These are phyloP conservation scores for Physocephala rufipes DNA, from an alignment of 2,888 invertebrate genomes.

Conservation along the genomic window DNA sequence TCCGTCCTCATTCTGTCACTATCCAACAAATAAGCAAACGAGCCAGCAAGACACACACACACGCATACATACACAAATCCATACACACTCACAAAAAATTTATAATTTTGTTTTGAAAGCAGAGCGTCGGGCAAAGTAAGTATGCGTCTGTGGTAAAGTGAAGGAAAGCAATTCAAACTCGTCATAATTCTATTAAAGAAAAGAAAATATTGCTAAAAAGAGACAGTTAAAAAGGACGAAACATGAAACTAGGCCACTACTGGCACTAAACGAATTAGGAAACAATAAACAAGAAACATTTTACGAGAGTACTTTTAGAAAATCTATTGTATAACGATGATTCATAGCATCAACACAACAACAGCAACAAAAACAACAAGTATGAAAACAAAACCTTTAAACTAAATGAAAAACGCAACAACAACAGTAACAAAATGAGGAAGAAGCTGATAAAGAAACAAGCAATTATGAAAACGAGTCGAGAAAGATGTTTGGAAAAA, in stretches of 20 bases:
- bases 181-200: slow-evolving; percentile 31
- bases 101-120: slow-evolving; percentile 10
- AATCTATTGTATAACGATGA: not conserved
- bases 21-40: not conserved
- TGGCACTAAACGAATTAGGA: slow-evolving; percentile 16
- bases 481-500: not conserved
- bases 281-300: slow-evolving; percentile 20
- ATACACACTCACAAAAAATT: slow-evolving; percentile 22
- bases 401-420: not conserved
- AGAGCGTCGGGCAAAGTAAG: too few relatives aligned
- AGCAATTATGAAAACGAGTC: not conserved
- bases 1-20: not conserved
- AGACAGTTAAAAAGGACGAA: not conserved
- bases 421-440: not conserved
- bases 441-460: not conserved
- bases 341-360: not conserved
- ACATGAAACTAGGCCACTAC: slow-evolving; percentile 21
- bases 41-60: too few relatives aligned
- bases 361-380: not conserved
- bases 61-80: too few relatives aligned
- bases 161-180: slow-evolving; percentile 9
- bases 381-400: not conserved
- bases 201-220: not conserved
- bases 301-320: not conserved
- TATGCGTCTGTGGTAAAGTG: not conserved